Evolutionary conservation across 2,113 vertebrate species (phyloP), one percentile per base, ranked within the genome.

Genomic region (Otolemur garnettii): DNA sequence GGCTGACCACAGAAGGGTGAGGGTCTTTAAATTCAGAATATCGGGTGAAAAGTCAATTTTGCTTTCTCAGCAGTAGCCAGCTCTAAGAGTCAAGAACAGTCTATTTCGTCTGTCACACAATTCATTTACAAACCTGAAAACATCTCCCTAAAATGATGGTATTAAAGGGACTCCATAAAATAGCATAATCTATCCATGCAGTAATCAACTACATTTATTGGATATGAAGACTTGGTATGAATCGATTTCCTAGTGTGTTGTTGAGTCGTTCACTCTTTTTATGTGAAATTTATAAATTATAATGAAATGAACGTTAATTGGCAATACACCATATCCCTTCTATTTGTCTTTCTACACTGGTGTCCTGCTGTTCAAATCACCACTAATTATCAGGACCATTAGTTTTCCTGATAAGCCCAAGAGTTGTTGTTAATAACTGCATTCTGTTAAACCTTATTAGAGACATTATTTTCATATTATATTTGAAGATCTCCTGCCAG

Each of bases 81-180:
- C 62, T 90, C 35, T n/a, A 42, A 72, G 83, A 83, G 93, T 12
- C 5, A 87, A 87, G 95, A 72, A 66, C 78, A 91, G 13, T 4
- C 17, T 59, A 50, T 10, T 64, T 90, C 11, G 64, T 7, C 17
- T 57, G 8, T 82, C 55, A 78, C 19, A 19, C 19, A 35, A 86
- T 59, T 92, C 17, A 12, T 72, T 74, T 93, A 57, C 26, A 80
- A 53, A 78, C 7, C 10, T 66, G 68, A 72, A 87, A 82, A 28
- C 5, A 30, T 30, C 5, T 5, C 10, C 2, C 11, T 45, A 60
- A 82, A 33, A 60, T 60, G 28, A 59, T 21, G 55, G 15, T 38
- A 30, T 68, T 74, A 88, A 45, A 45, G 28, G 14, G 5, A 68
- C 50, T 59, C 35, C 11, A 42, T 68, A 71, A 69, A 10, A 24